Base-by-base conservation (phyloP, 1,140 invertebrate genomes). In the Nomia melanderi region DNA sequence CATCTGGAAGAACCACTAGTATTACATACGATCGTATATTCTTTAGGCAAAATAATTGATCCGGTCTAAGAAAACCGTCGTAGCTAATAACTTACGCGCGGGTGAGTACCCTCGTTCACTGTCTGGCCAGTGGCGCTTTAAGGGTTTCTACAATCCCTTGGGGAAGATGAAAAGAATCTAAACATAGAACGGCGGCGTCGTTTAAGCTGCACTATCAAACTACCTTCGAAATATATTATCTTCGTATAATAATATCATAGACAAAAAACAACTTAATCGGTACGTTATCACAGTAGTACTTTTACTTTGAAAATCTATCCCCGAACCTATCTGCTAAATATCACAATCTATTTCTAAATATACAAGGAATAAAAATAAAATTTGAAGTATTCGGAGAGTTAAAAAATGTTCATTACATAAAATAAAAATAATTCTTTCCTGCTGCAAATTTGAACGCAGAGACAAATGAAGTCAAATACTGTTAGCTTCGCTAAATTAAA, bases 51-150 rank as follows among this genome's bases (percentile, higher is more conserved):
- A 44, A 27, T 23, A 25, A n/a, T 36, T 41, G 36, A 33, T 69
- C 54, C 75, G 36, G 27, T 50, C 25, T 39, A 54, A 63, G 60
- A 23, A 74, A 78, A 33, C 29, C 54, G 65, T 73, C 54, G 62
- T 29, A 47, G 50, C 31, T 56, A 69, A 73, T 64, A 54, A 36
- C 41, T 71, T 73, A 50, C 59, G 17, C 47, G 44, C 53, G 73
- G 66, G 39, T 70, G 47, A 77, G 60, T 64, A 82, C 65, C 75
- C 76, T 78, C 41, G 71, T 50, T 59, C 67, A 29, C 62, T 50
- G 79, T 83, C 81, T 83, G 70, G 53, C 53, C 39, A 74, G 64
- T 25, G 53, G 78, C 53, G 56, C 80, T 82, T 83, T 78, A 82
- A 83, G 76, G 81, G 80, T 33, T 83, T 83, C 80, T 66, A 63